Conservation (phyloP, 2,113 vertebrate species). For the Saccopteryx bilineata region DNA sequence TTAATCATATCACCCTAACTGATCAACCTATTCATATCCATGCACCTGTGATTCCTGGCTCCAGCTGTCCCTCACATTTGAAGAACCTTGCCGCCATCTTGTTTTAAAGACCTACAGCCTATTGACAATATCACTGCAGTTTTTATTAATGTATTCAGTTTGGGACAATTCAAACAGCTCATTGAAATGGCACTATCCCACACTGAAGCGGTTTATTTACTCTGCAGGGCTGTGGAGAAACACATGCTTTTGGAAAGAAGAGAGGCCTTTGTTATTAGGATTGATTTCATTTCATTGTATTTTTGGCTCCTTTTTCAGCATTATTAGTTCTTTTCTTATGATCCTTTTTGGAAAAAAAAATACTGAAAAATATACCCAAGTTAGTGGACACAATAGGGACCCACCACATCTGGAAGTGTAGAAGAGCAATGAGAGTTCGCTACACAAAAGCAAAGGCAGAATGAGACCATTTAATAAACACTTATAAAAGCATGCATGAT, state of each 20-base stretch:
- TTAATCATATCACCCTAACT: constrained; percentile 3
- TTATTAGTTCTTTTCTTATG: constrained; percentile 17
- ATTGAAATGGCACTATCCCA: background rate
- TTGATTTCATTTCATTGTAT: background rate
- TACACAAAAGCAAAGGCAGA: constrained; percentile 18
- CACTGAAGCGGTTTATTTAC: too few species aligned
- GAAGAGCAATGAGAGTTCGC: background rate
- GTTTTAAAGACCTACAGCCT: background rate
- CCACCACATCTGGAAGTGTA: background rate
- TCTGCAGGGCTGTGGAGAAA: background rate
- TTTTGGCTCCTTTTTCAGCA: background rate
- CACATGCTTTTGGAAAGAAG: background rate
- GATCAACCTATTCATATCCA: background rate
- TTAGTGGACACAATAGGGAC: background rate
- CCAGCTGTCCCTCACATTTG: background rate
- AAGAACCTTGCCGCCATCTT: background rate
- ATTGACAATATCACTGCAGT: background rate
- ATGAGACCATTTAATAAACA: constrained; percentile 14
- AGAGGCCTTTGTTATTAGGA: background rate
- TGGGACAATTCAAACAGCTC: background rate
- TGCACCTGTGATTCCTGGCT: background rate
- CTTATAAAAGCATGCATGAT: constrained; percentile 17
- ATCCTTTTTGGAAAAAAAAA: background rate
- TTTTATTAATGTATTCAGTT: background rate
- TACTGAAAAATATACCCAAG: background rate